Conservation (phyloP, 2,888 invertebrate genomes). For the Mactromeris polynyma region DNA sequence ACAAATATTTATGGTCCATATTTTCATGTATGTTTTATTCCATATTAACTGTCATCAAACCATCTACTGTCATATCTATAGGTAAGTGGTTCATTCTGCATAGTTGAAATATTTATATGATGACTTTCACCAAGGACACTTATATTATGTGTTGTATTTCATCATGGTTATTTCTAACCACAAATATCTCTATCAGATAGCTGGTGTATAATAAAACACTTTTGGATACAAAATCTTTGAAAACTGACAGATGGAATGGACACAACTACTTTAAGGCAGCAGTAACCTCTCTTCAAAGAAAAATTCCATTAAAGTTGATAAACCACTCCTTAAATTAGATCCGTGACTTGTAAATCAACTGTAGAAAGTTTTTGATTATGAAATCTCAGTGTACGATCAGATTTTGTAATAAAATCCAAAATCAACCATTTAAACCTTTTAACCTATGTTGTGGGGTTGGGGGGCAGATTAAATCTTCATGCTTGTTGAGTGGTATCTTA, state of each 20-base stretch:
- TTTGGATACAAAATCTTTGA: neutral
- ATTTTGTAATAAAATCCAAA: no score
- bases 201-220: neutral
- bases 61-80: constrained; percentile 5
- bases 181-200: constrained; percentile 2
- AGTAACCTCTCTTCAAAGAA: neutral
- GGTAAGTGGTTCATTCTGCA: neutral
- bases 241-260: neutral
- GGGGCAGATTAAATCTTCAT: no score
- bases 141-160: neutral
- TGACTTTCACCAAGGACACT: neutral
- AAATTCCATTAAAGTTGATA: neutral
- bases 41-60: neutral
- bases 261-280: neutral
- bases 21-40: neutral
- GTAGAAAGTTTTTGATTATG: no score
- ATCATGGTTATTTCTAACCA: constrained; percentile 12
- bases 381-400: no score
- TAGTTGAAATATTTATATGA: constrained; percentile 13
- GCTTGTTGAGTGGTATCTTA: no score
- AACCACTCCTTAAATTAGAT: neutral
- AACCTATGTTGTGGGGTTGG: no score
- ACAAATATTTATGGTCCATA: no score
- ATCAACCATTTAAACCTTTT: no score
- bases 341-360: no score